Conservation (phyloP, 2,888 invertebrate species). For the Drosophila stalkeri region DNA sequence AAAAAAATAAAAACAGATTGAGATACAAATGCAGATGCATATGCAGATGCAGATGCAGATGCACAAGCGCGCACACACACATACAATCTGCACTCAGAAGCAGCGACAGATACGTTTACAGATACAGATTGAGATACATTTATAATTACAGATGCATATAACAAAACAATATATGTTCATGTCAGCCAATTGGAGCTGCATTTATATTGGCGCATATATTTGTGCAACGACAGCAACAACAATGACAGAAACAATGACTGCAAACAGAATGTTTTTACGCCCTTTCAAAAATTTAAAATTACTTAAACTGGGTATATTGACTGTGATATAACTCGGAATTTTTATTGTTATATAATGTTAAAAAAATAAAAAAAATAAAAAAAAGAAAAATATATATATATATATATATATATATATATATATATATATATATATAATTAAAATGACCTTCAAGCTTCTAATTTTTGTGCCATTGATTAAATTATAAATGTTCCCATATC, state of each 20-base stretch:
- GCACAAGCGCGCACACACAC: background rate
- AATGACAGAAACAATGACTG: slow-evolving; percentile 19
- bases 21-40: slow-evolving; percentile 11
- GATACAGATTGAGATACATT: slow-evolving; percentile 24
- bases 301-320: background rate
- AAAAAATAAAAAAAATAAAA: too few species aligned
- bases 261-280: slow-evolving; percentile 24
- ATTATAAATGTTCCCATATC: too few species aligned
- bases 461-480: too few species aligned
- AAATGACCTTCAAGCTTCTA: too few species aligned
- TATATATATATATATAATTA: background rate
- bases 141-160: slow-evolving; percentile 18
- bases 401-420: background rate
- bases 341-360: too few species aligned
- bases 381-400: too few species aligned
- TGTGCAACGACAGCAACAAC: slow-evolving; percentile 18
- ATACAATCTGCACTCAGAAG: background rate
- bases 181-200: slow-evolving; percentile 43
- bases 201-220: slow-evolving; percentile 25
- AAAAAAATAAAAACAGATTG: slow-evolving; percentile 10
- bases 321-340: too few species aligned
- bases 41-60: background rate
- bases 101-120: slow-evolving; percentile 5
- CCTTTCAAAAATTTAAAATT: background rate
- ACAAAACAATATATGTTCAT: slow-evolving; percentile 4